phyloP scores from a whole-genome alignment of 2,888 invertebrate species.

The Meliscaeva auricollis region DNA sequence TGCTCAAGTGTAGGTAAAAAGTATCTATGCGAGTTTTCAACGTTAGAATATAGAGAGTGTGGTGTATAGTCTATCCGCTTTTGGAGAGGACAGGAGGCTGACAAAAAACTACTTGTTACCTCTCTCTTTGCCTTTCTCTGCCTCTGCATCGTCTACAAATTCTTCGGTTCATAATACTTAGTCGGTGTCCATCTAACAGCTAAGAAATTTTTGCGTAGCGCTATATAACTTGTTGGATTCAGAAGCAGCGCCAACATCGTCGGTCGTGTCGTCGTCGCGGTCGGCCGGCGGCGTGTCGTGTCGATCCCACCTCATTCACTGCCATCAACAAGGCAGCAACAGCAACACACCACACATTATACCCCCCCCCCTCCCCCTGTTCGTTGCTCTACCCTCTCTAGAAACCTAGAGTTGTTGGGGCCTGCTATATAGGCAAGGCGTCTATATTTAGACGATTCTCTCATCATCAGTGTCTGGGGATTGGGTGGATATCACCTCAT shows the following conservation, averaged over 20 bases:
- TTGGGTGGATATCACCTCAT: slow-evolving; percentile 70
- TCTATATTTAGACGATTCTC: slow-evolving; percentile 72
- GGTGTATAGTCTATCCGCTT: slow-evolving; percentile 27
- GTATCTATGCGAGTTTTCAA: slow-evolving; percentile 18
- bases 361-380: neutral
- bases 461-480: slow-evolving; percentile 65
- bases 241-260: slow-evolving; percentile 44
- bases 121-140: neutral
- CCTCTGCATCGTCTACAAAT: neutral
- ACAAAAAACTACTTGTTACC: slow-evolving; percentile 26
- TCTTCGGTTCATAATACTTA: neutral
- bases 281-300: no score
- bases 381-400: neutral
- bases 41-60: neutral
- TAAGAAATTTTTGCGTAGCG: slow-evolving; percentile 63
- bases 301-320: slow-evolving; percentile 48
- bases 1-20: slow-evolving; percentile 28
- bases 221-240: slow-evolving; percentile 72
- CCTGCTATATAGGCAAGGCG: slow-evolving; percentile 44
- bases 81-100: slow-evolving; percentile 41
- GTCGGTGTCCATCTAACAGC: slow-evolving; percentile 60
- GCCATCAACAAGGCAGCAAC: slow-evolving; percentile 13
- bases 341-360: slow-evolving; percentile 49
- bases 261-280: neutral
- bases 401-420: neutral